Conservation (phyloP, 2,888 invertebrate species). For the Caenorhabditis macrosperma region DNA sequence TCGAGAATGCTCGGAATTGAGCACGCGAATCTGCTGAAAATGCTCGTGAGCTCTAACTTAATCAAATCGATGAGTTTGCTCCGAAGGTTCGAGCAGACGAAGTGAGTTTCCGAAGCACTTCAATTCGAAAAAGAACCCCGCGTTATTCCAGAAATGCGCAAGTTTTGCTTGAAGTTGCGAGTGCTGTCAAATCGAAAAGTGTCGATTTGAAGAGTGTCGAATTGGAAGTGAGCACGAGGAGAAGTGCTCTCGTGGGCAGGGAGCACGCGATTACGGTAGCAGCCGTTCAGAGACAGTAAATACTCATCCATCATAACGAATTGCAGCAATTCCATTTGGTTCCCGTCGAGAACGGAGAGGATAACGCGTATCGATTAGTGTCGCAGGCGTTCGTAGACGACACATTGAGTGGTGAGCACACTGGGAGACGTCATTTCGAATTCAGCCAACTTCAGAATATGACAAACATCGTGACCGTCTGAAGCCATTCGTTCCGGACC, state of each 20-base stretch:
- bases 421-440: too few species aligned
- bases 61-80: constrained; percentile 46
- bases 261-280: constrained; percentile 51
- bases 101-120: constrained; percentile 1
- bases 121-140: background rate
- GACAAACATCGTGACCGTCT: constrained; percentile 59
- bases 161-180: constrained; percentile 18
- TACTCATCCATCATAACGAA: background rate
- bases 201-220: constrained; percentile 42
- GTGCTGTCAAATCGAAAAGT: constrained; percentile 14
- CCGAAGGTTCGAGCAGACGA: constrained; percentile 32
- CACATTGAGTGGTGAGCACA: constrained; percentile 33
- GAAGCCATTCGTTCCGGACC: constrained; percentile 47
- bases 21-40: constrained; percentile 50
- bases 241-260: constrained; percentile 43
- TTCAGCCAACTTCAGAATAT: constrained; percentile 64
- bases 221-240: constrained; percentile 50
- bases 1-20: constrained; percentile 38
- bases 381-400: constrained; percentile 46
- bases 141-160: constrained; percentile 8
- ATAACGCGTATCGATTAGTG: constrained; percentile 46
- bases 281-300: too few species aligned
- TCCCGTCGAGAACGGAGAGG: constrained; percentile 54
- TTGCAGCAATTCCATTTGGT: constrained; percentile 62
- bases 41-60: constrained; percentile 40